Evolutionary conservation across 2,113 vertebrate genomes (phyloP).

Genomic region (Panthera leo): DNA sequence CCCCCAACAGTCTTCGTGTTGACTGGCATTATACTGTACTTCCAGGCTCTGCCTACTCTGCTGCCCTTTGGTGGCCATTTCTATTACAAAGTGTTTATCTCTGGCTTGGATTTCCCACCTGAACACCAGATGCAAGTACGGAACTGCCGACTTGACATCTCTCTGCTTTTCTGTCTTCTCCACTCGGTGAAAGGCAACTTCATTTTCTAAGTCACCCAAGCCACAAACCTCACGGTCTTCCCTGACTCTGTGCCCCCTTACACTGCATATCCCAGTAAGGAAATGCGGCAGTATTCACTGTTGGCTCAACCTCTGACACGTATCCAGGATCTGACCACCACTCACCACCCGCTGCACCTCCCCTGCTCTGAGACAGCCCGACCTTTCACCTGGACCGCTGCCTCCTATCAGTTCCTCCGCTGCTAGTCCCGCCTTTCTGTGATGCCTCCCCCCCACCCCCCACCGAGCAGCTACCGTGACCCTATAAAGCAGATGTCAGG

Average conservation of each 20-base stretch:
- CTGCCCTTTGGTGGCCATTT: background rate
- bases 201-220: background rate
- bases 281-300: background rate
- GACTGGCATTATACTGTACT: background rate
- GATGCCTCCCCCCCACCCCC: background rate
- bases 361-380: background rate
- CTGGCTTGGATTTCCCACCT: background rate
- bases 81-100: background rate
- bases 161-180: background rate
- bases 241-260: background rate
- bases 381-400: background rate
- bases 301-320: background rate
- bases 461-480: background rate
- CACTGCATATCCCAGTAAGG: background rate
- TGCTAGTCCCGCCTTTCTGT: background rate
- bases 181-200: background rate
- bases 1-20: background rate
- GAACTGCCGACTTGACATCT: background rate
- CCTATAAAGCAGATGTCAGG: background rate
- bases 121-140: background rate
- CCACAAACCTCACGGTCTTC: background rate
- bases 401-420: no score
- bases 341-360: background rate
- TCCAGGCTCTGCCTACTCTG: background rate
- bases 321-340: background rate